Evolutionary conservation across 2,797 vertebrate species (phyloP), one percentile per base, ranked within the genome.

Genomic region (Falco novaeseelandiae): DNA sequence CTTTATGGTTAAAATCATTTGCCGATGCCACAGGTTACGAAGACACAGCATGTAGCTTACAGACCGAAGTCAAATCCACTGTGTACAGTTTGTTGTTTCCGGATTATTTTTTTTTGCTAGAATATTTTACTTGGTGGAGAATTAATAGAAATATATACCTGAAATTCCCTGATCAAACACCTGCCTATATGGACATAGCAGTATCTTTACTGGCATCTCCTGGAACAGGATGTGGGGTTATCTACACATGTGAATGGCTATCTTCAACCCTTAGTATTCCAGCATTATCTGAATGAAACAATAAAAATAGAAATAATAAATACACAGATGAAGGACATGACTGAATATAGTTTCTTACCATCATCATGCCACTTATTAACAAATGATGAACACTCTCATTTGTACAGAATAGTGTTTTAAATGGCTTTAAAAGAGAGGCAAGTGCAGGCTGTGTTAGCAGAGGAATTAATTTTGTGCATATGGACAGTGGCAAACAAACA

Each of bases 1-100:
- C 10, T 63, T 59, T 54, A 9, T 6, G 14, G 40, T 66, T 93
- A 93, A 96, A 93, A 46, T 44, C 0, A 90, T 83, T 85, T 94
- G 19, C 57, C 34, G 38, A 1, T 34, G 30, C 19, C 67, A 84
- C 0, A 0, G 40, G 11, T 80, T 83, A 77, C 1, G 2, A 94
- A 87, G 44, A 40, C 22, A 54, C 14, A 87, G 25, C 11, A 30
- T 2, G 7, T 9, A 85, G 13, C 25, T 77, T 36, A 51, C 8
- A 58, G 52, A 55, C 14, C 51, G 54, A 93, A 87, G 83, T 58
- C 7, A 87, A 87, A 87, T 57, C 54, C 17, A 46, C 14, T 9
- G 34, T n/a, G 29, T 57, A 57, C 8, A 18, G 62, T 30, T 91
- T 83, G 9, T 36, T 76, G 14, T 10, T 89, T 73, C 34, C 32